Percentiles rank a stretch among this genome's conserved stretches.
These are phyloP conservation scores for Centroberyx gerrardi DNA, from an alignment of 2,797 vertebrate genomes.

Conservation along the genomic window DNA sequence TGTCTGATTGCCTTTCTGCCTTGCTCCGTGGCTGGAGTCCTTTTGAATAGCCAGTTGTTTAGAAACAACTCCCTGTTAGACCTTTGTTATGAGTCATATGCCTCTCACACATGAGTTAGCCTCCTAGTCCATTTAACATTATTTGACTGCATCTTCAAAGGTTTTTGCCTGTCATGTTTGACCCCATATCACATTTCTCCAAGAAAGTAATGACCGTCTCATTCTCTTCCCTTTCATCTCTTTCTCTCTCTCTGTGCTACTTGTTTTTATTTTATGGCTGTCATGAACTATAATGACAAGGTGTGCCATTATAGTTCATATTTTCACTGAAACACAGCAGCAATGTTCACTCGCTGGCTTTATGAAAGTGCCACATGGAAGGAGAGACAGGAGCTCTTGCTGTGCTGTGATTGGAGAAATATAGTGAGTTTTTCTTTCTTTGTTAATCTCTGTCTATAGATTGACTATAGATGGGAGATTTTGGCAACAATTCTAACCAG, in stretches of 20 bases:
- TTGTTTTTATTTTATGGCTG: constrained; percentile 42
- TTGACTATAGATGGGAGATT: not conserved
- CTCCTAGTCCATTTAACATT: not conserved
- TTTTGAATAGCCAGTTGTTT: not conserved
- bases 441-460: no score
- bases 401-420: not conserved
- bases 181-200: constrained; percentile 3
- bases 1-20: not conserved
- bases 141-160: not conserved
- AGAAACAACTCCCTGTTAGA: not conserved
- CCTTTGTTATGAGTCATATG: not conserved
- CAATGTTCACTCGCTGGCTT: constrained; percentile 52
- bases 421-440: not conserved
- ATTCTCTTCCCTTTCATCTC: not conserved
- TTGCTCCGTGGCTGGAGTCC: not conserved
- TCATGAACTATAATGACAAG: constrained; percentile 45
- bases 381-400: no score
- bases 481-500: not conserved
- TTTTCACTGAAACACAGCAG: constrained; percentile 43
- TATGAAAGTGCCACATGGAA: no score
- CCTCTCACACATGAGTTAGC: not conserved
- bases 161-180: not conserved
- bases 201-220: not conserved
- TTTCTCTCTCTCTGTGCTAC: not conserved
- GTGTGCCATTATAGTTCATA: constrained; percentile 48